These are phyloP conservation scores for Tylochromis polylepis DNA, from an alignment of 2,113 vertebrate species.

Conservation along the genomic window DNA sequence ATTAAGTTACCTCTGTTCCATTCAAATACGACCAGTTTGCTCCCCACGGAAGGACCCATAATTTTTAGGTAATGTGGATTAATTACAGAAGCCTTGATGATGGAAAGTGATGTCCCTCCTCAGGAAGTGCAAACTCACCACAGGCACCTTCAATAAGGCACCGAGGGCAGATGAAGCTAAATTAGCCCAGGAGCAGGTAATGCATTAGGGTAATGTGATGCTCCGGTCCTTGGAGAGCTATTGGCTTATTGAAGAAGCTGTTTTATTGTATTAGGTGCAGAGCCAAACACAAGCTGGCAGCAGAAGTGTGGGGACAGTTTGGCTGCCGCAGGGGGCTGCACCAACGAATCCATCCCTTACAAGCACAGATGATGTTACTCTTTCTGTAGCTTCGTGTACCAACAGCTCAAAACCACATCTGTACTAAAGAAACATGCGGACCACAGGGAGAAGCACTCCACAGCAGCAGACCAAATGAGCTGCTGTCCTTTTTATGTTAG, in stretches of 20 bases:
- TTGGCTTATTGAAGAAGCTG: neutral
- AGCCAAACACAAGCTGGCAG: conserved; percentile 7
- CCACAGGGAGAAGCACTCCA: neutral
- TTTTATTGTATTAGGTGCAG: neutral
- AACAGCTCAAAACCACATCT: neutral
- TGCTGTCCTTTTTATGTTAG: neutral
- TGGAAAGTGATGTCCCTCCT: neutral
- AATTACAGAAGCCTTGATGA: neutral
- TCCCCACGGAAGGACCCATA: neutral
- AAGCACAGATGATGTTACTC: neutral
- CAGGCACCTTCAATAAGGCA: neutral
- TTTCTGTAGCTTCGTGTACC: neutral
- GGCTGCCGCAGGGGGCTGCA: neutral
- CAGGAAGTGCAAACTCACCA: neutral
- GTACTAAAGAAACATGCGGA: neutral
- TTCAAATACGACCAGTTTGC: neutral
- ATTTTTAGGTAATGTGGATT: neutral
- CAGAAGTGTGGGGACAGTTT: neutral
- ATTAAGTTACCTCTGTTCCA: neutral
- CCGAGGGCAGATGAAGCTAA: neutral
- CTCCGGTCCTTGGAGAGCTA: neutral
- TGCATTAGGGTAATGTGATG: neutral
- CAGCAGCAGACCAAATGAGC: neutral
- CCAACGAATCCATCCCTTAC: neutral
- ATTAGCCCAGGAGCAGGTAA: neutral